phyloP scores from a whole-genome alignment of 2,797 vertebrate genomes.

The Mastacembelus armatus region DNA sequence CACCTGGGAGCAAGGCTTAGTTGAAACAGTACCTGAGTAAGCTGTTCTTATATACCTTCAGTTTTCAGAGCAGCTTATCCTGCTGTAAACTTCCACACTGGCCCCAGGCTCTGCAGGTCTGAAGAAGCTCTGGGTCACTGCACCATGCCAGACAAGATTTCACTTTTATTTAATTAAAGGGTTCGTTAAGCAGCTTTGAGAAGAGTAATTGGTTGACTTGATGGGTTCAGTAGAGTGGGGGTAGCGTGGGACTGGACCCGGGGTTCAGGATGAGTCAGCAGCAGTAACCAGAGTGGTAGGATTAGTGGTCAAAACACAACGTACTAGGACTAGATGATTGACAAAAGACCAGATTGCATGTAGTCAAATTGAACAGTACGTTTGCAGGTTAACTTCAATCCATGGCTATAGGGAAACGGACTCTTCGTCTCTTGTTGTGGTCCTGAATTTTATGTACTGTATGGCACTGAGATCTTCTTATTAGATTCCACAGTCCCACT shows the following conservation, averaged over 20 bases:
- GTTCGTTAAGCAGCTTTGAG: slow-evolving; percentile 66
- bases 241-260: slow-evolving; percentile 1
- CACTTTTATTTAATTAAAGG: slow-evolving; percentile 62
- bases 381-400: no score
- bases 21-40: slow-evolving; percentile 5
- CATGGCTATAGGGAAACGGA: no score
- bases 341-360: not conserved
- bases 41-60: not conserved
- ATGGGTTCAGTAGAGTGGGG: slow-evolving; percentile 48
- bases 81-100: slow-evolving; percentile 18
- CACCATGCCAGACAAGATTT: slow-evolving; percentile 31
- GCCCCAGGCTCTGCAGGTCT: slow-evolving; percentile 8
- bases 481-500: slow-evolving; percentile 6
- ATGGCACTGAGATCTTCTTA: not conserved
- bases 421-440: no score
- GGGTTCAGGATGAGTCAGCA: slow-evolving; percentile 23
- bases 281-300: not conserved
- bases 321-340: not conserved
- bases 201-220: slow-evolving; percentile 64
- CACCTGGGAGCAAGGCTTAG: slow-evolving; percentile 11
- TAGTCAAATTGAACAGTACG: no score
- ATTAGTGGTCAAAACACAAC: slow-evolving; percentile 12
- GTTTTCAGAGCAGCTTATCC: not conserved
- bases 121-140: slow-evolving; percentile 14
- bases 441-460: not conserved